These are phyloP conservation scores for Lacerta agilis DNA, from an alignment of 2,797 vertebrate genomes.

Conservation along the genomic window DNA sequence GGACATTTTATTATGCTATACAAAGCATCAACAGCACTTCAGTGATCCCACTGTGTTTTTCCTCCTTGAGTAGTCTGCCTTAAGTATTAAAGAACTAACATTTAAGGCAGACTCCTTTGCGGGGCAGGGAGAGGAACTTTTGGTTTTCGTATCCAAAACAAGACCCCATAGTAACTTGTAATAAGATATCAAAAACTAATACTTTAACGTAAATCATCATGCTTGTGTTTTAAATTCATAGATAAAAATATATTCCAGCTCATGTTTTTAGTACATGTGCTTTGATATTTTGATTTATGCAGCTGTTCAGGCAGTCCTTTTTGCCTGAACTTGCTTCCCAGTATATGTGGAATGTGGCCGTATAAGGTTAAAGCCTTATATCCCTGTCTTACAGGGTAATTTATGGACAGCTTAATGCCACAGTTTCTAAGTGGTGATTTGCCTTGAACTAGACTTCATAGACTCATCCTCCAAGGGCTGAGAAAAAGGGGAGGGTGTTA, in stretches of 20 bases:
- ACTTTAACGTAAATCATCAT: background rate
- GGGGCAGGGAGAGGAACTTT: background rate
- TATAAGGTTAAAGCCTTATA: background rate
- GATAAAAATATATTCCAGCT: background rate
- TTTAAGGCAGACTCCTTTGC: background rate
- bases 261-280: background rate
- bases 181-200: background rate
- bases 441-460: background rate
- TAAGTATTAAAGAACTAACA: background rate
- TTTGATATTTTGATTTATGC: background rate
- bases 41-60: background rate
- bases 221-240: background rate
- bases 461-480: background rate
- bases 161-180: background rate
- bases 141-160: background rate
- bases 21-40: background rate
- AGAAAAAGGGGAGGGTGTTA: background rate
- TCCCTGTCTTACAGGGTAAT: no score
- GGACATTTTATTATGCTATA: background rate
- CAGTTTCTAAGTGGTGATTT: background rate
- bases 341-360: background rate
- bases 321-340: background rate
- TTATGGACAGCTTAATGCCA: no score
- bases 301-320: background rate
- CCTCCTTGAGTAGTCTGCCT: background rate